phyloP scores from a whole-genome alignment of 2,113 vertebrate species.

The Trochalopteron elliotii region DNA sequence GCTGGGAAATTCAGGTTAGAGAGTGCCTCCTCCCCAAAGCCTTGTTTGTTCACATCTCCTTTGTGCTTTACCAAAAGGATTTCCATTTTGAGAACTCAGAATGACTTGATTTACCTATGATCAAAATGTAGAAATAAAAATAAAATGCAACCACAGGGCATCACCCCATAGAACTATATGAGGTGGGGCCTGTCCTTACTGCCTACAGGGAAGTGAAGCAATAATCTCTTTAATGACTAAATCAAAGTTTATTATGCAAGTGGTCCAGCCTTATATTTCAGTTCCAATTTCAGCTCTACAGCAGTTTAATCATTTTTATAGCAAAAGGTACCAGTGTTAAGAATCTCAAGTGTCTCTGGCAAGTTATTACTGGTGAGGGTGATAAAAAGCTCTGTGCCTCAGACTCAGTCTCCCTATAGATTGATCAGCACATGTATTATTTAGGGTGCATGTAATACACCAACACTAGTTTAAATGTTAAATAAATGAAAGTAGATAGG shows the following conservation, averaged over 20 bases:
- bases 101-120: neutral
- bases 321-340: neutral
- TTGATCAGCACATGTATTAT: neutral
- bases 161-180: neutral
- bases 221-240: conserved; percentile 43
- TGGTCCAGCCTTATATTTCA: conserved; percentile 35
- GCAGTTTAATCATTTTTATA: conserved; percentile 57
- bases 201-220: neutral
- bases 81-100: neutral
- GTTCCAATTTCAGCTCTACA: conserved; percentile 26
- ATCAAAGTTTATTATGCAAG: conserved; percentile 52
- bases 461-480: neutral
- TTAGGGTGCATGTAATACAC: neutral
- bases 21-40: neutral
- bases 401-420: neutral
- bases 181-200: neutral
- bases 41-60: neutral
- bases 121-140: neutral
- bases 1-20: neutral
- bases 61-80: neutral
- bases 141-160: neutral
- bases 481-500: neutral
- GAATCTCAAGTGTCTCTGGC: neutral
- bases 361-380: neutral
- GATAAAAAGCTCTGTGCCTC: neutral